These are phyloP conservation scores for Caenorhabditis sp. DNA, from an alignment of 2,888 invertebrate genomes.

Conservation along the genomic window DNA sequence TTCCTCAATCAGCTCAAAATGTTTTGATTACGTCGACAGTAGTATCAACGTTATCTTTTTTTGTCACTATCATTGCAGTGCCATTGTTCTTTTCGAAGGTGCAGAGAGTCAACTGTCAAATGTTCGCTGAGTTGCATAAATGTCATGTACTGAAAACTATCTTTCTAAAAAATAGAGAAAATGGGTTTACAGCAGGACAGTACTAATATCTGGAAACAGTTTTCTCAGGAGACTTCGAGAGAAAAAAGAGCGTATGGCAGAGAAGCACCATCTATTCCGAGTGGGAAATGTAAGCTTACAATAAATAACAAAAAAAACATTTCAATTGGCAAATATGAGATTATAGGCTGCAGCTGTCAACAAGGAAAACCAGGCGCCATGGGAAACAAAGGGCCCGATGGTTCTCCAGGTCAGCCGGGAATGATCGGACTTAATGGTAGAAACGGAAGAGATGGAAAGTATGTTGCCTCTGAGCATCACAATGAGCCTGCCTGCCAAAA, in stretches of 20 bases:
- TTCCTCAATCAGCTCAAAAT: conserved; percentile 37
- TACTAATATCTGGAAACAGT: conserved; percentile 66
- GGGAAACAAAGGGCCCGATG: conserved; percentile 69
- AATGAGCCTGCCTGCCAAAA: conserved; percentile 74
- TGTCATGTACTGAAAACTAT: conserved; percentile 67
- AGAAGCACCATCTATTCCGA: conserved; percentile 26
- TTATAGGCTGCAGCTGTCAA: conserved; percentile 76
- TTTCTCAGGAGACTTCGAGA: conserved; percentile 61
- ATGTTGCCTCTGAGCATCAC: conserved; percentile 62
- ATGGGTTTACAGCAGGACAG: conserved; percentile 61
- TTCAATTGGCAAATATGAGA: too few relatives aligned
- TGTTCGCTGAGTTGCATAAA: conserved; percentile 68
- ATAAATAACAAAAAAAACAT: too few relatives aligned
- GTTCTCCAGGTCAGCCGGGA: conserved; percentile 65
- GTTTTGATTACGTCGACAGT: conserved; percentile 67
- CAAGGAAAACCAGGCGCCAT: conserved; percentile 72
- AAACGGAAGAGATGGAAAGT: conserved; percentile 70
- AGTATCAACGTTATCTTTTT: conserved; percentile 66
- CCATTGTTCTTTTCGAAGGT: conserved; percentile 72
- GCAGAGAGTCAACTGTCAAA: conserved; percentile 68
- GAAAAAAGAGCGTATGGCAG: conserved; percentile 64
- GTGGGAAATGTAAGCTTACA: conserved; percentile 54
- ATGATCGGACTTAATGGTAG: conserved; percentile 73
- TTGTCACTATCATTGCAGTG: conserved; percentile 63
- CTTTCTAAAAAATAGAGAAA: neutral